Evolutionary conservation across 2,797 vertebrate species (phyloP), one percentile per base, ranked within the genome.

Genomic region (Girardinus metallicus): DNA sequence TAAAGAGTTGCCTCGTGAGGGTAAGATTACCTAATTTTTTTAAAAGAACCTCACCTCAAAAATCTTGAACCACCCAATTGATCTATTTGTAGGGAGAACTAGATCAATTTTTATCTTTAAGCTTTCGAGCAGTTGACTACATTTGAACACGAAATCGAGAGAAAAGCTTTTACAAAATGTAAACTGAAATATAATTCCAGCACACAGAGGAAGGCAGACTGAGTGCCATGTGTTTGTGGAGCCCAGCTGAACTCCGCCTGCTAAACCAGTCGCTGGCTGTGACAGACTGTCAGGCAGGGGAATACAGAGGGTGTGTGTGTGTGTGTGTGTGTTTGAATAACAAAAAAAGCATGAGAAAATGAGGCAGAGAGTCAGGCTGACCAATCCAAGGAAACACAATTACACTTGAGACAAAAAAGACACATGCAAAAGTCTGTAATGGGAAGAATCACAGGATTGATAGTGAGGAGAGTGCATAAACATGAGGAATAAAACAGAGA

Each of bases 171-270:
- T 51, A 80, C 82, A 81, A 75, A 72, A 84, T 4, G 74, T 80
- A 87, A 84, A 81, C 79, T 41, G n/a, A 85, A 87, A 89, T 86
- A 80, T 78, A 85, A 90, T 91, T 93, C 90, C 90, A 88, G 83
- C 86, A 91, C 90, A 91, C 73, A 83, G 78, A 90, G 87, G 78
- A 83, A 92, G 92, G 89, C 93, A 92, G 90, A 91, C 86, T 93
- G 91, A 81, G 81, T 87, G 89, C 90, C 92, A 92, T 93, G 90
- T 93, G 93, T 91, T 92, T 91, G 84, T 85, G 85, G 89, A 93
- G 90, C 88, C 89, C 89, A 92, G 88, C 86, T 92, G 89, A 92
- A 93, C 90, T 88, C 92, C 51, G 87, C 91, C 88, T 92, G 92
- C 91, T 91, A 89, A 94, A 92, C 89, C 92, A 92, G 91, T 91